These are phyloP conservation scores for Pipistrellus pipistrellus DNA, from an alignment of 2,797 vertebrate genomes.

Conservation along the genomic window DNA sequence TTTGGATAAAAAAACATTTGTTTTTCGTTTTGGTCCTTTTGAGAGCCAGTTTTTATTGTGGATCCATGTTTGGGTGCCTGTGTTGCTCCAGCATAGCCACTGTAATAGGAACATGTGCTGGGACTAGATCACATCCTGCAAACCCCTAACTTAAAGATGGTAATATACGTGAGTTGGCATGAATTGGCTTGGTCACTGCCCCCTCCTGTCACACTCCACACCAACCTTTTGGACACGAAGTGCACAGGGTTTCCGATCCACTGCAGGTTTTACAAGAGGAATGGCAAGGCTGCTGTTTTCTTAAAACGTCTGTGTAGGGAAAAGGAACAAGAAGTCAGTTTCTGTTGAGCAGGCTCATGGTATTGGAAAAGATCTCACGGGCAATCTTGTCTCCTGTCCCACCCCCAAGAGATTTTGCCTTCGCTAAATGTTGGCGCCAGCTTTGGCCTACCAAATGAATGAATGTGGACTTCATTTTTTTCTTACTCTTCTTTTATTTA, in stretches of 20 bases:
- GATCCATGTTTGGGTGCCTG: not conserved
- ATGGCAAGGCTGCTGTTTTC: constrained; percentile 88
- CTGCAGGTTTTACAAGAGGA: constrained; percentile 92
- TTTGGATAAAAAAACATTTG: constrained; percentile 8
- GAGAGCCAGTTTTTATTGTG: not conserved
- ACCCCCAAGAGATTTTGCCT: not conserved
- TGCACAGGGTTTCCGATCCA: constrained; percentile 87
- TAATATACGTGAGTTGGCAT: rapidly evolving
- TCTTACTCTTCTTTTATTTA: not conserved
- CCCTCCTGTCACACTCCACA: not conserved
- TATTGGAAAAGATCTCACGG: not conserved
- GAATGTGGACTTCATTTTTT: not conserved
- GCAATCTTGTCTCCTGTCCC: not conserved
- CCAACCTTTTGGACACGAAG: constrained; percentile 93
- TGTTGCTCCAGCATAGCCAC: not conserved
- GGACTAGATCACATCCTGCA: not conserved
- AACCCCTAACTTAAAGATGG: not conserved
- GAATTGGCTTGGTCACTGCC: not conserved
- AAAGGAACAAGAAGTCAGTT: constrained; percentile 54
- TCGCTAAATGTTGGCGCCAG: not conserved
- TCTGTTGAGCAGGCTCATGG: not conserved
- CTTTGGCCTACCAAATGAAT: not conserved
- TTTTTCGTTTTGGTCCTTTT: not conserved
- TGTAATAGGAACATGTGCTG: too few species aligned
- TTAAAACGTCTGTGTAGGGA: constrained; percentile 82